Evolutionary conservation across 2,797 vertebrate species (phyloP).

Genomic region (Phrynocephalus vlangalii): DNA sequence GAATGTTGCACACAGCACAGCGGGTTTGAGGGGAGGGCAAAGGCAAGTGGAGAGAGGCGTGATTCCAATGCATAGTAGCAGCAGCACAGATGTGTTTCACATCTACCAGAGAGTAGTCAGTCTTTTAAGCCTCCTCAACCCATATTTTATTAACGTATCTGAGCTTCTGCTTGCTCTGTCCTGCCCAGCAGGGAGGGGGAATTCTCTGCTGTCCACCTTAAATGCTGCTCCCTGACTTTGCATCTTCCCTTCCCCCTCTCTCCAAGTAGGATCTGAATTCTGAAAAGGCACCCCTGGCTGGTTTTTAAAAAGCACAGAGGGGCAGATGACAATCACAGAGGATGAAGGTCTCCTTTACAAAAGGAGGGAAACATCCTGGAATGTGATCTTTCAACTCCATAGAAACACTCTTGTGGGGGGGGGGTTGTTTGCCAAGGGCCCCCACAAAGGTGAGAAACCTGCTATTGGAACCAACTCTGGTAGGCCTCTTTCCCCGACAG

Average conservation of each 20-base stretch:
- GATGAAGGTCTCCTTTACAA: not conserved
- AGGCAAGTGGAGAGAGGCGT: not conserved
- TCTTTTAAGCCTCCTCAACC: not conserved
- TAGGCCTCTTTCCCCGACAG: not conserved
- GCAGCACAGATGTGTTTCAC: not conserved
- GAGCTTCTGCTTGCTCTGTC: not conserved
- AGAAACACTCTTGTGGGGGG: not conserved
- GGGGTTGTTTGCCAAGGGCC: not conserved
- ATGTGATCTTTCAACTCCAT: constrained; percentile 15
- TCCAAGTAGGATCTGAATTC: no score
- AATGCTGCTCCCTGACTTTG: not conserved
- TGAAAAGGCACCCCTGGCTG: no score
- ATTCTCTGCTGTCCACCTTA: not conserved
- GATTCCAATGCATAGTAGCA: not conserved
- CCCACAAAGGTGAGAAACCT: not conserved
- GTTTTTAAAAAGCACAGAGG: not conserved
- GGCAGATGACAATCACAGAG: constrained; percentile 2
- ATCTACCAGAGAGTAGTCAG: not conserved
- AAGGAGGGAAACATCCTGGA: constrained; percentile 6
- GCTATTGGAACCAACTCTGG: not conserved
- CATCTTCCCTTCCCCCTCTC: not conserved
- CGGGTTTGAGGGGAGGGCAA: not conserved
- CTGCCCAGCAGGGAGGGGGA: not conserved
- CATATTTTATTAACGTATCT: not conserved
- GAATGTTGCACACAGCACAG: not conserved